phyloP scores from a whole-genome alignment of 2,888 invertebrate species.

The Malthinus seriepunctatus region DNA sequence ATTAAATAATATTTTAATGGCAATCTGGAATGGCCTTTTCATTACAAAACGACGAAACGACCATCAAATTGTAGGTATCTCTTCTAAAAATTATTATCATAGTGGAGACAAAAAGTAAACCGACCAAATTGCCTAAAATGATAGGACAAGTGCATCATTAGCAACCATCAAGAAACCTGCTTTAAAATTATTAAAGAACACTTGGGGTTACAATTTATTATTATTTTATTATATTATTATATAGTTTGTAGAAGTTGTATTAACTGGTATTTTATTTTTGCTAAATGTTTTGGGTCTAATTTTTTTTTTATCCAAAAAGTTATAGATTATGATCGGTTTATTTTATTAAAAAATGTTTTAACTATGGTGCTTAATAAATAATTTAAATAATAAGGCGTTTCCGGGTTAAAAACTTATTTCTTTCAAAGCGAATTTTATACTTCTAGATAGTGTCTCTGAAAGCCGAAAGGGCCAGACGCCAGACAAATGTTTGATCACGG shows the following conservation, averaged over 20 bases:
- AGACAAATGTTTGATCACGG: no score
- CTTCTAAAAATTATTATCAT: slow-evolving; percentile 19
- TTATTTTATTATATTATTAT: slow-evolving; percentile 5
- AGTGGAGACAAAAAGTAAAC: slow-evolving; percentile 24
- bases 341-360: no score
- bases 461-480: no score
- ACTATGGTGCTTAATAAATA: no score
- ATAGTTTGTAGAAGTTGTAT: background rate
- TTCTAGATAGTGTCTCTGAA: no score
- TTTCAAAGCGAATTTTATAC: no score
- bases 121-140: slow-evolving; percentile 25
- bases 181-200: slow-evolving; percentile 11
- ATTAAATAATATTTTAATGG: slow-evolving; percentile 22
- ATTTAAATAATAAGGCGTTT: no score
- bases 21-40: slow-evolving; percentile 9
- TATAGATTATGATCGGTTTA: no score
- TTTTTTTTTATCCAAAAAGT: no score
- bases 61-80: slow-evolving; percentile 20
- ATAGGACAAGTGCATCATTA: slow-evolving; percentile 21
- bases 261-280: no score
- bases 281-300: no score
- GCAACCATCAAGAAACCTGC: slow-evolving; percentile 11
- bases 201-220: background rate
- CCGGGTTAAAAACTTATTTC: no score
- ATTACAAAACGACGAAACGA: slow-evolving; percentile 14